Evolutionary conservation across 2,113 vertebrate species (phyloP), one percentile per base, ranked within the genome.

Genomic region (Condylura cristata): DNA sequence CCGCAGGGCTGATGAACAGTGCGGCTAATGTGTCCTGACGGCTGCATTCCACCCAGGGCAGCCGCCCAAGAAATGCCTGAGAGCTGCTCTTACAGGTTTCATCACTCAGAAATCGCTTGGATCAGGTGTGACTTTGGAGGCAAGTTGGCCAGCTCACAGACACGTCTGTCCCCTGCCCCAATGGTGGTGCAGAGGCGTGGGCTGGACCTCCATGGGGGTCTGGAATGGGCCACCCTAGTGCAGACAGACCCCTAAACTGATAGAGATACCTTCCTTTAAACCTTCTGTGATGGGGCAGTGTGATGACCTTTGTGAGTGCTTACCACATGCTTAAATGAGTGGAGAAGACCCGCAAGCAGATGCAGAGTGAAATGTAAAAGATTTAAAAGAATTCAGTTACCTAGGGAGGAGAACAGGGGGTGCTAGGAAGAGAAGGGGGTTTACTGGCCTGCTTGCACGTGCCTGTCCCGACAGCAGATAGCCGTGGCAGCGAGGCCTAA

Each of bases 141-240:
- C 1, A 1, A 2, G 28, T 3, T 0, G 0, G 17, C 3, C 2
- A 34, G 13, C 46, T 34, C 51, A 0, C 6, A 0, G 37, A 14
- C 3, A 0, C 4, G 56, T 46, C 2, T 1, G 0, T 32, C 46
- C 46, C 46, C 46, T 48, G 48, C 48, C 48, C 48, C 13, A 3
- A 3, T 7, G 48, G 44, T 17, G 48, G 48, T 51, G 32, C 17
- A 14, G 75, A n/a, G 53, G 16, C 22, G 16, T 3, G 6, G 37
- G 41, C 18, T 28, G 56, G 41, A 24, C 3, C 20, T 0, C 7
- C 0, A 20, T 3, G 83, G 63, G 22, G 8, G 32, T 37, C 76
- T 39, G 2, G 60, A n/a, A 22, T 6, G 58, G 56, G n/a, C 13
- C 2, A 1, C 65, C 11, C 46, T n/a, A 53, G 7, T 24, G 39